phyloP scores from a whole-genome alignment of 2,797 vertebrate species.

The Crax fasciolata region DNA sequence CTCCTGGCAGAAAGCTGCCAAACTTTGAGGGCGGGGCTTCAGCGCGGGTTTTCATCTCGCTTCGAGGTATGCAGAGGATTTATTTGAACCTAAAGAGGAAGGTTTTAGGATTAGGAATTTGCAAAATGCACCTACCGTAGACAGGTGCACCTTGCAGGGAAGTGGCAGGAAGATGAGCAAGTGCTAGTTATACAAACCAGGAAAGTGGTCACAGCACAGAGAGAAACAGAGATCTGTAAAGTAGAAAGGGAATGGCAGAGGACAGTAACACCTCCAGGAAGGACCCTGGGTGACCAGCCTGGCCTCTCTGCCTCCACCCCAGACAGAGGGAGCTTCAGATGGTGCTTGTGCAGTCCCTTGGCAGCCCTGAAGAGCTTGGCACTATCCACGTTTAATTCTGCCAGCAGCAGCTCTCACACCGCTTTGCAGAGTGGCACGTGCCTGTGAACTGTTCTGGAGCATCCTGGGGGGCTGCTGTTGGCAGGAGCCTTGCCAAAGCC shows the following conservation, averaged over 20 bases:
- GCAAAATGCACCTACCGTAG: not conserved
- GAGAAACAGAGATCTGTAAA: not conserved
- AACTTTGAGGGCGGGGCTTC: not conserved
- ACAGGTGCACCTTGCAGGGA: rapidly evolving
- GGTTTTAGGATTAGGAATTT: not conserved
- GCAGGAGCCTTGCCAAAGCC: not conserved
- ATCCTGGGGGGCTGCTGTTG: not conserved
- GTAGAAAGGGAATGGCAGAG: not conserved
- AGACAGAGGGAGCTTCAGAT: not conserved
- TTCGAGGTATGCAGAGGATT: not conserved
- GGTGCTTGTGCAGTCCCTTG: not conserved
- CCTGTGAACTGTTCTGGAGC: not conserved
- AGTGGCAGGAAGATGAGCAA: not conserved
- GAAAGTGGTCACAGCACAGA: not conserved
- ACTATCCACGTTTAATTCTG: not conserved
- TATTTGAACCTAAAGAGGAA: not conserved
- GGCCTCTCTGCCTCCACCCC: not conserved
- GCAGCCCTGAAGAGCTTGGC: not conserved
- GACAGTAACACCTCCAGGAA: not conserved
- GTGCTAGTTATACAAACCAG: not conserved
- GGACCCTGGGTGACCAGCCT: not conserved
- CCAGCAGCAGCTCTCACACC: rapidly evolving
- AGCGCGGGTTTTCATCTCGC: not conserved
- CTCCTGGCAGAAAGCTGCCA: rapidly evolving
- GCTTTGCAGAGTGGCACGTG: not conserved